Evolutionary conservation across 1,140 invertebrate genomes (phyloP), one percentile per base, ranked within the genome.

Genomic region (Planococcus citri): DNA sequence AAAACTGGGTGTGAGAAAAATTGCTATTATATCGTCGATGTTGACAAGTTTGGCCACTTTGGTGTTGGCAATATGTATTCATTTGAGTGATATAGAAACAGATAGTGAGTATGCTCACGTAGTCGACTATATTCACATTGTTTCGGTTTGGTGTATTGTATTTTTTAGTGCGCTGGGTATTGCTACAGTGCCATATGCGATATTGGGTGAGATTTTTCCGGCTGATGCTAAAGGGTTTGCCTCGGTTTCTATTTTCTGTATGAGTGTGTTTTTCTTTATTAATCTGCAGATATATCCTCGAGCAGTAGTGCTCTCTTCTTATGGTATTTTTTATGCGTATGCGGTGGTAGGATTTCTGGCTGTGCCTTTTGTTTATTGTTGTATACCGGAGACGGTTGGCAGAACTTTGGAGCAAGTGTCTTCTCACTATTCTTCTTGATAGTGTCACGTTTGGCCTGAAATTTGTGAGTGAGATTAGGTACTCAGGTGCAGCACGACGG

Each of bases 301-400:
- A 1, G 78, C 87, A 75, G 77, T 84, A 22, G 25, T 74, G 0
- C 20, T 71, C 1, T 79, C 91, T 71, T 84, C 84, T 1, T 78
- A 81, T 37, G 70, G 24, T 8, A 83, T 85, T 0, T 94, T 91
- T 75, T 84, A 84, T 70, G 82, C 90, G 71, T 94, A 88, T 77
- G 83, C 84, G 0, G 75, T 78, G 0, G 76, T 90, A 38, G 85
- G 88, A 0, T 73, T 88, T 0, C 1, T 87, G 1, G 88, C 87
- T 0, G 82, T 86, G 0, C 64, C 92, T 0, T 89, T 90, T 73
- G 79, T 91, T 0, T 76, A 82, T 3, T 76, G 85, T 4, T 83
- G 83, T 21, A 76, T 94, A 1, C 91, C 91, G 0, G 92, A 94
- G 77, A 94, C 91, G 0, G 88, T 86, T 72, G 87, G 89, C 0